Conservation (phyloP, 2,797 vertebrate species). For the Sebastes melanostomus region DNA sequence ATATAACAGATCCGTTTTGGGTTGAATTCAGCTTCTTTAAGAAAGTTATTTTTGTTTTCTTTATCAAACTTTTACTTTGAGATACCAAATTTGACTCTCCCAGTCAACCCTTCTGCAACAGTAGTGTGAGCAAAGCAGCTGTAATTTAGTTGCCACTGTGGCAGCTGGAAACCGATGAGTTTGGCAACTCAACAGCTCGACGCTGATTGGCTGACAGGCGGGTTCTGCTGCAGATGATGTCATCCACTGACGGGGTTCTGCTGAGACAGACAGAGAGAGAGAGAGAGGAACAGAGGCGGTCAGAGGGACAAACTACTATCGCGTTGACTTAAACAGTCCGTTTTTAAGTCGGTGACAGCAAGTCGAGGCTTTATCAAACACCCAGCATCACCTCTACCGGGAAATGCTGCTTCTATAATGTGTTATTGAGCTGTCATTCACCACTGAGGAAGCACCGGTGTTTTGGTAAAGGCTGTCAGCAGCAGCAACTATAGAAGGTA, state of each 20-base stretch:
- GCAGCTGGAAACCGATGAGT: conserved; percentile 46
- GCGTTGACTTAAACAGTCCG: background rate
- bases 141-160: conserved; percentile 48
- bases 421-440: background rate
- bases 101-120: background rate
- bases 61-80: background rate
- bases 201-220: conserved; percentile 63
- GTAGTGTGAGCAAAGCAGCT: background rate
- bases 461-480: conserved; percentile 8
- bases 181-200: conserved; percentile 25
- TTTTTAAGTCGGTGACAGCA: background rate
- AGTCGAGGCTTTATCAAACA: background rate
- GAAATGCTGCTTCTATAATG: conserved; percentile 10
- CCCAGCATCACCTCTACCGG: background rate
- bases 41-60: too few relatives aligned
- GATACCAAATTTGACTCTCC: background rate
- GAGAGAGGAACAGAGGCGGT: background rate
- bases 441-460: too few relatives aligned
- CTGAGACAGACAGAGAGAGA: background rate
- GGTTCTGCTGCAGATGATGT: conserved; percentile 53
- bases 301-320: background rate
- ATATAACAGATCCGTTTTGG: too few relatives aligned
- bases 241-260: conserved; percentile 8
- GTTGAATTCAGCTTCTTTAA: too few relatives aligned
- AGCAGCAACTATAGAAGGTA: conserved; percentile 52